Base-by-base conservation (phyloP, 1,140 invertebrate species). In the Zophobas morio region DNA sequence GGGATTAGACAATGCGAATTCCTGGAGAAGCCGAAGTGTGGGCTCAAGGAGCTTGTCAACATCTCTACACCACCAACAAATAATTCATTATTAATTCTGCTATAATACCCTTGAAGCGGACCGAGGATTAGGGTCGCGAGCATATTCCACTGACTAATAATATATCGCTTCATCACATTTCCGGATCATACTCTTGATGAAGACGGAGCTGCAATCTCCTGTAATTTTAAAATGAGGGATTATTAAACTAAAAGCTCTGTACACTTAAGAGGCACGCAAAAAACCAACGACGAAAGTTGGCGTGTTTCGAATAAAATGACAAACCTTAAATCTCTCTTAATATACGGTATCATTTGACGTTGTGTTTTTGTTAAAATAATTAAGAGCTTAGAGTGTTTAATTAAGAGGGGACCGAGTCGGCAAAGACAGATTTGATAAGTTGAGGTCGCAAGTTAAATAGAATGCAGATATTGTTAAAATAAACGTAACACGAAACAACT, bases 61-160 rank as follows among this genome's bases (percentile, higher is more conserved):
- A 79, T 46, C 60, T 8, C 46, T 76, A 73, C 47, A 71, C 57
- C 40, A 35, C 75, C 70, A 75, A 72, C 75, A 74, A 79, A 79
- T 79, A 76, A 79, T 79, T 79, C 78, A 79, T 79, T 70, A 74
- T 76, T 76, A 79, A 79, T 79, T 76, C 78, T 34, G 66, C 51
- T 74, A 72, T 79, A 77, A 79, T 79, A 42, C 78, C 78, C 72
- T 76, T 79, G 78, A 79, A 54, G 51, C 54, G 76, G 70, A 56
- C 71, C 71, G 71, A 34, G 71, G 71, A 73, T 73, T 73, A 73
- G 71, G 49, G 34, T 53, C 71, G 71, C 54, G 49, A 73, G 49
- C 71, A 73, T 73, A 56, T 54, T 56, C 33, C 3, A 0, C 66
- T 46, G 40, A 47, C 66, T 71, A 71, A 73, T 73, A 56, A 73